These are phyloP conservation scores for Beaufortia kweichowensis DNA, from an alignment of 2,113 vertebrate genomes.

Conservation along the genomic window DNA sequence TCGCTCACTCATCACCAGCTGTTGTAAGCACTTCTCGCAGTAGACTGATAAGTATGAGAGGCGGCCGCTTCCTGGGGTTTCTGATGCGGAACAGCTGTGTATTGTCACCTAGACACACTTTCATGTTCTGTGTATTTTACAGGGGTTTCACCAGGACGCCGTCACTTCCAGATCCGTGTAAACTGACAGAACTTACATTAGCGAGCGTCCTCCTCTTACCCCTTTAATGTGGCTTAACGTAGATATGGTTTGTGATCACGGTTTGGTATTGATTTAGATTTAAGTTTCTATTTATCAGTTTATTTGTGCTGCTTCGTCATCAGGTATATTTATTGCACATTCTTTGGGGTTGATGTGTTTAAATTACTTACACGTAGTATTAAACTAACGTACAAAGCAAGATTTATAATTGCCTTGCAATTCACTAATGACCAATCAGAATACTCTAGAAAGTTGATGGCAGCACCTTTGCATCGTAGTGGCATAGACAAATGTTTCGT, in stretches of 20 bases:
- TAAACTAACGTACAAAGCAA: no score
- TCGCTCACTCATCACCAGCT: conserved; percentile 2
- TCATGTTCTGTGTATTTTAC: conserved; percentile 38
- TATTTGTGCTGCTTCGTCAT: no score
- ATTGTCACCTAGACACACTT: conserved; percentile 11
- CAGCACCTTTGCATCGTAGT: no score
- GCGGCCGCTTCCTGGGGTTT: not conserved
- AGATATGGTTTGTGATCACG: not conserved
- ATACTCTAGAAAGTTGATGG: no score
- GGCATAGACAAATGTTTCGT: no score
- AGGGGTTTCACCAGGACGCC: not conserved
- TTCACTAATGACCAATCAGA: no score
- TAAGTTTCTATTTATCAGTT: not conserved
- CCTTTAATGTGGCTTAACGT: not conserved
- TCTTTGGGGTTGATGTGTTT: no score
- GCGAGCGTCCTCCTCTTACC: not conserved
- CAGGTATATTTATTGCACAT: no score
- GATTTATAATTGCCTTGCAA: no score
- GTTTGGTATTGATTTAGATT: not conserved
- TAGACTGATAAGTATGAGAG: not conserved
- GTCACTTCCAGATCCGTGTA: not conserved
- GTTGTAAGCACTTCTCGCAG: not conserved
- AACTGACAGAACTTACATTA: not conserved
- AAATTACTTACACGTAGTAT: no score
- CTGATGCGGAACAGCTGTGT: not conserved